Conservation (phyloP, 2,113 vertebrate species). For the Chaenocephalus aceratus region DNA sequence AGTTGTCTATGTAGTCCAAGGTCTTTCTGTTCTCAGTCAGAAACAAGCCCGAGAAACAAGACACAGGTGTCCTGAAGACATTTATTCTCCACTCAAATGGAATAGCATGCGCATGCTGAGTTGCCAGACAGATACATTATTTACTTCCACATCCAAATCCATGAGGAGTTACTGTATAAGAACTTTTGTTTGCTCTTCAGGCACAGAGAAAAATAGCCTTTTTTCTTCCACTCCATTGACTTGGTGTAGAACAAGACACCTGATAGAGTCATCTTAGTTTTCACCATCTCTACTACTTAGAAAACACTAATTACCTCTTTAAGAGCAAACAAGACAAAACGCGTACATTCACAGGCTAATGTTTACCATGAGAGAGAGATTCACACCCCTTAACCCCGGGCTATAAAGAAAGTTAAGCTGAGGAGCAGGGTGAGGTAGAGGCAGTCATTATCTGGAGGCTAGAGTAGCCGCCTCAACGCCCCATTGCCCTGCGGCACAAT, state of each 20-base stretch:
- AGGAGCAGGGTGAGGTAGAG: conserved; percentile 17
- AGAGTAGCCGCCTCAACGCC: conserved; percentile 38
- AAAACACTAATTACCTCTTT: conserved; percentile 51
- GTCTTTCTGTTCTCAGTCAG: conserved; percentile 73
- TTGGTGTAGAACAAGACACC: conserved; percentile 18
- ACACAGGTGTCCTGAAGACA: conserved; percentile 67
- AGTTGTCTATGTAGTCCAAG: conserved; percentile 76
- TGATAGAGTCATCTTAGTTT: conserved; percentile 13
- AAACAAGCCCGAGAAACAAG: conserved; percentile 61
- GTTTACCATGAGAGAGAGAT: conserved; percentile 53
- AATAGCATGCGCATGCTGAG: conserved; percentile 53
- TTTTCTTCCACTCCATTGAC: neutral
- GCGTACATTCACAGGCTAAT: conserved; percentile 27
- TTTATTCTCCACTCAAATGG: conserved; percentile 56
- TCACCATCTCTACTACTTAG: conserved; percentile 6
- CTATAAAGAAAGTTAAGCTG: conserved; percentile 47
- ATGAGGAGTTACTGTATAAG: conserved; percentile 1
- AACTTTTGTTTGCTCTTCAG: conserved; percentile 10
- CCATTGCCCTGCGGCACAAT: conserved; percentile 44
- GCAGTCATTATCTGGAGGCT: conserved; percentile 47
- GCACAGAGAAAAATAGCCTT: neutral
- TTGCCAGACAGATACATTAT: conserved; percentile 44
- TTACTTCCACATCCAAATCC: conserved; percentile 22
- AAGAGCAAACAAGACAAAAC: conserved; percentile 47
- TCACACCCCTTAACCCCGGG: conserved; percentile 24